Base-by-base conservation (phyloP, 2,113 vertebrate genomes). In the Diphyllodes magnificus region DNA sequence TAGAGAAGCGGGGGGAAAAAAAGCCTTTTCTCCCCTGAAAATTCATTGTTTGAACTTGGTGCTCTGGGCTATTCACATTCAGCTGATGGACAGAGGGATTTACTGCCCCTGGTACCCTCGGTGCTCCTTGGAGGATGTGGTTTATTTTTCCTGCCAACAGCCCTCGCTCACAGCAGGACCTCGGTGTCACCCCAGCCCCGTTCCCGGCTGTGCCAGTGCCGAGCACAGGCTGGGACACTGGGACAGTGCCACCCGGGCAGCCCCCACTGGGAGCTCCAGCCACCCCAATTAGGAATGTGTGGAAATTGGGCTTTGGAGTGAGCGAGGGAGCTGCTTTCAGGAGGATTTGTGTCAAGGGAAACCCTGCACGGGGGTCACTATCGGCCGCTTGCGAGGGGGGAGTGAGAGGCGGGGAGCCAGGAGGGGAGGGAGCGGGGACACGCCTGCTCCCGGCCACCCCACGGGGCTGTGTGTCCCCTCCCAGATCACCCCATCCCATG, bases 1-100 rank as follows among this genome's bases (percentile, higher is more conserved):
- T 1, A 28, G 4, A n/a, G 30, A 33, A 3, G 3, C 0, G 1
- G 0, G 1, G 1, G 5, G 4, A 0, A 1, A 35, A 63, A 35
- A 63, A 28, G 15, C 9, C 12, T 86, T 70, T 88, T 65, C 14
- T 66, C 20, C 54, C 20, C 30, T 28, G 40, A 33, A 72, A 95
- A 63, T 27, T 31, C 25, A 7, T 16, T 24, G 20, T 27, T 56
- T 25, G 63, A 37, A 28, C 68, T 72, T 1, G 2, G 59, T 16
- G 73, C 69, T 87, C 23, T 0, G 0, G 61, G 33, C 70, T 60
- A 33, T 56, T 88, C 20, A 39, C 76, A 6, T 8, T 10, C 31
- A 78, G 47, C 77, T 70, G 10, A n/a, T 49, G 86, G 47, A 16
- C 70, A 49, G 50, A 61, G 50, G 71, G 13, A 21, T 94, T 87